These are phyloP conservation scores for Merops nubicus DNA, from an alignment of 2,113 vertebrate genomes.

Conservation along the genomic window DNA sequence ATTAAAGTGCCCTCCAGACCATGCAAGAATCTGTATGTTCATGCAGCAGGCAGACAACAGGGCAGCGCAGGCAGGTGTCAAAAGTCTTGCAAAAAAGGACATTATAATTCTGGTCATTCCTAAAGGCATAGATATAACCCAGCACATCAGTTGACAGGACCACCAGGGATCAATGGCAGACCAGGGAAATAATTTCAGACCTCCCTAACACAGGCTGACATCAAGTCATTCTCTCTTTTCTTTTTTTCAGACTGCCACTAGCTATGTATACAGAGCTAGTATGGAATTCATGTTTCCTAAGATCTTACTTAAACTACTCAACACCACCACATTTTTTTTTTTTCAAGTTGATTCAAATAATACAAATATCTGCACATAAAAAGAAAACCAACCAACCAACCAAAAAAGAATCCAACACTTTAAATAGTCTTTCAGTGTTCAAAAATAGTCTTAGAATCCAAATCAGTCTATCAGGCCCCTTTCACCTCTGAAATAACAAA, in stretches of 20 bases:
- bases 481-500: neutral
- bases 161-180: neutral
- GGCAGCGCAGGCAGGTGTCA: neutral
- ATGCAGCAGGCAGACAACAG: neutral
- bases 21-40: neutral
- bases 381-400: too few relatives aligned
- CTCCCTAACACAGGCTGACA: neutral
- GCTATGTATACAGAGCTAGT: neutral
- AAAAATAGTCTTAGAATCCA: neutral
- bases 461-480: neutral
- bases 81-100: neutral
- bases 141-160: neutral
- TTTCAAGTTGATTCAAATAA: neutral
- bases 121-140: neutral
- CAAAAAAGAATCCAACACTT: neutral
- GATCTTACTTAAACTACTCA: neutral
- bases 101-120: neutral
- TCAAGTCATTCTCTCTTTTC: neutral
- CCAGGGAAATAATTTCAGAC: neutral
- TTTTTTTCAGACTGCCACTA: neutral
- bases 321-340: neutral
- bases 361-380: neutral
- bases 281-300: neutral
- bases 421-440: neutral
- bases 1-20: neutral